Base-by-base conservation (phyloP, 2,888 invertebrate genomes). In the Rotaria macrura region DNA sequence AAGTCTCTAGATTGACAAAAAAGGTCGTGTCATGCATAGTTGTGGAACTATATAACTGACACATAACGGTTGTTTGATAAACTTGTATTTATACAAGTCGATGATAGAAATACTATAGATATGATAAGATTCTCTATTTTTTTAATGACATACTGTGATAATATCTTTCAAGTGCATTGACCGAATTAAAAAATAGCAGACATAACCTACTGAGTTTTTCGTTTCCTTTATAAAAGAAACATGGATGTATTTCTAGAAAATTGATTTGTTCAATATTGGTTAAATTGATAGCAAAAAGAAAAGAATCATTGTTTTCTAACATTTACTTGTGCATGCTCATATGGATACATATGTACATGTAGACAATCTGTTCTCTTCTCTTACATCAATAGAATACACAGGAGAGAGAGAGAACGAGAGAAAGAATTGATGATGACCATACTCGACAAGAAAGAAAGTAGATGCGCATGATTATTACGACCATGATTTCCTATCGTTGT, bases 151-250 rank as follows among this genome's bases (percentile, higher is more conserved):
- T 65, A 14, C 65, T 65, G 65, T 34, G 65, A 65, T 65, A 65
- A 65, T 65, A 65, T 65, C 65, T 34, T 65, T 65, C 65, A 65
- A 65, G 29, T 65, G 65, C 65, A 65, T 34, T 65, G 65, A 65
- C 65, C 65, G 65, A 65, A 65, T 38, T 34, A 65, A 65, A 29
- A 3, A 65, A 34, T 65, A 34, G 29, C 65, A 65, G 65, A 65
- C 65, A 38, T 34, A 20, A 65, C 65, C 65, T 34, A 65, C 65
- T 65, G 65, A 34, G 65, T 65, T 34, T 34, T 14, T 65, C 34
- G 34, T 65, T 38, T 65, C 20, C 17, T 65, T 34, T 9, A 17
- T 17, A 34, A 65, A 65, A 65, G 34, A 34, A 65, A 38, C 14
- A 65, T 14, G 34, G 9, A 65, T 65, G n/a, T n/a, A n/a, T n/a